These are phyloP conservation scores for Mesorhabditis belari DNA, from an alignment of 2,888 invertebrate species.

Conservation along the genomic window DNA sequence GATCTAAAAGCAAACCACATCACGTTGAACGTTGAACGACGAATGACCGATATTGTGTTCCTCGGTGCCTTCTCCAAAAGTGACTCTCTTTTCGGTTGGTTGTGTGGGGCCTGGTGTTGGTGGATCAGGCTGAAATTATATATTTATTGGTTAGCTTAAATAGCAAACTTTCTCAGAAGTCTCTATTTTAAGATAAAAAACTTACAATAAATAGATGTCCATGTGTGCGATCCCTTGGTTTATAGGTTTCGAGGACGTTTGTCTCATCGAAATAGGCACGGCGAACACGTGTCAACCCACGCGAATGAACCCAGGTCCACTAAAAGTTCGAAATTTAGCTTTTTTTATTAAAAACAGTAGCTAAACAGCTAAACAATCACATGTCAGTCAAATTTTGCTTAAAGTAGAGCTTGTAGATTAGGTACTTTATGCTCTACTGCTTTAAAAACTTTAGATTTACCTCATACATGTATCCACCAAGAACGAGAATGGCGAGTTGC, in stretches of 20 bases:
- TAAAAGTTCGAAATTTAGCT: slow-evolving; percentile 3
- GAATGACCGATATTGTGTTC: not conserved
- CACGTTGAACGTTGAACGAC: slow-evolving; percentile 1
- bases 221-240: slow-evolving; percentile 24
- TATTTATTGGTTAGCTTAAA: too few species aligned
- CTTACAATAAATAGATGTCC: slow-evolving; percentile 22
- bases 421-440: too few species aligned
- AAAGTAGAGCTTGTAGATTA: too few species aligned
- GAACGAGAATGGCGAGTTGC: not conserved
- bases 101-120: slow-evolving; percentile 15
- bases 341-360: too few species aligned
- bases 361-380: not conserved
- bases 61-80: not conserved
- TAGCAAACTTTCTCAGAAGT: too few species aligned
- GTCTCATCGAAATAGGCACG: slow-evolving; percentile 38
- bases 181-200: not conserved
- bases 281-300: slow-evolving; percentile 23
- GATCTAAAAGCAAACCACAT: not conserved
- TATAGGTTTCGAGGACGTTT: slow-evolving; percentile 32
- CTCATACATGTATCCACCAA: slow-evolving; percentile 10
- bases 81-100: not conserved
- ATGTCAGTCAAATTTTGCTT: too few species aligned
- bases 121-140: slow-evolving; percentile 20
- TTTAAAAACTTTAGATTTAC: too few species aligned
- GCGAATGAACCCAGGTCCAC: slow-evolving; percentile 31